Base-by-base conservation (phyloP, 2,888 invertebrate species). In the Teinopalpus imperialis region DNA sequence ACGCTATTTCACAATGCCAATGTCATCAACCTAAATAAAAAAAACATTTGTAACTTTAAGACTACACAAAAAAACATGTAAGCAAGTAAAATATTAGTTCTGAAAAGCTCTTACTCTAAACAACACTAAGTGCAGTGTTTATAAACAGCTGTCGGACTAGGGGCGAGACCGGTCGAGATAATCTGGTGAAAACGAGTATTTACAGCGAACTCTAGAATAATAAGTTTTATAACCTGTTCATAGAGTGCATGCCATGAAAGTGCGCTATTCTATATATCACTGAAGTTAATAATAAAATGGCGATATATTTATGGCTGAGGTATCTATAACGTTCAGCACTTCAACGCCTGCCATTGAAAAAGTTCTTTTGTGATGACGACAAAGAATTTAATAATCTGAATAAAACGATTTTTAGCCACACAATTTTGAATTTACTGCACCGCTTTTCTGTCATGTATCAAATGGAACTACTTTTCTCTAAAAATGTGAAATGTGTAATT, bases 71-170 rank as follows among this genome's bases (percentile, higher is more conserved):
- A n/a, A n/a, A n/a, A n/a, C n/a, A n/a, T n/a, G n/a, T n/a, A n/a
- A n/a, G n/a, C n/a, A n/a, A n/a, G n/a, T n/a, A n/a, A n/a, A n/a
- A n/a, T 32, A 32, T 39, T 14, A 36, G 18, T 20, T 24, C 27
- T 34, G 13, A 32, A 40, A 48, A 48, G 42, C 27, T 39, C 48
- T 51, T 45, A 31, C 48, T 44, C 34, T 42, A 29, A 51, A 23
- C 24, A 41, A 39, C 45, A 30, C 48, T 43, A 48, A 52, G 49
- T 50, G 52, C 46, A 46, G 29, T 52, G 52, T 52, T 52, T 52
- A 50, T 49, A 51, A 45, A 48, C 39, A 48, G 35, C 41, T 24
- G 24, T 39, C 24, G 43, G 30, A 29, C 8, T 13, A 10, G 12
- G 12, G 34, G 10, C 24, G 26, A 37, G 42, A 10, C 37, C 30